Base-by-base conservation (phyloP, 2,888 invertebrate genomes). In the Linhomoeus sp. region DNA sequence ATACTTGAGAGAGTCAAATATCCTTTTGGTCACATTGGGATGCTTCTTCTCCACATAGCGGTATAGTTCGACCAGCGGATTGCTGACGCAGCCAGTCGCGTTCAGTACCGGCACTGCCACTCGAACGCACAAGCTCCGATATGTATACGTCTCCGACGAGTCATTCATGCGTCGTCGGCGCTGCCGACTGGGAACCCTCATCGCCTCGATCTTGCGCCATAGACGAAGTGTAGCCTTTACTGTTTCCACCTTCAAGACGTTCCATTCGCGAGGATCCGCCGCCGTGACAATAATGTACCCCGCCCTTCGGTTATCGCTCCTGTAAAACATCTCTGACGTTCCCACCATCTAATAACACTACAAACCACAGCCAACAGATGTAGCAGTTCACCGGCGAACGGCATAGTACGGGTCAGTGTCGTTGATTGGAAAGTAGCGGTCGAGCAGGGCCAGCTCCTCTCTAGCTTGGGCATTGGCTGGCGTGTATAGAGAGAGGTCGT, bases 221-320 rank as follows among this genome's bases (percentile, higher is more conserved):
- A 61, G 49, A 25, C 59, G 57, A 58, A 58, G 56, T 3, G 59
- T 57, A 2, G 58, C 59, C 41, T 55, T 51, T 56, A 62, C 54
- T 9, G 55, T 55, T 37, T 55, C 29, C 5, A 57, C 56, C 45
- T 59, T 58, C 45, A 61, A 50, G 38, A 61, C 56, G 49, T 29
- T 25, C 41, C 41, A 46, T 9, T 23, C 55, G 24, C 58, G 58
- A n/a, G 59, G 59, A 17, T 55, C 55, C 14, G 53, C 55, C 43
- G 56, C 54, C n/a, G 61, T 63, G n/a, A 63, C 59, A 24, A 62
- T 63, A 22, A 62, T 57, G 49, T 60, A 61, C 7, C 62, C 62
- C 22, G 58, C 55, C 37, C 62, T 50, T 45, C 55, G 51, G 33
- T 58, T 55, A 37, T 63, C 61, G 49, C 61, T 61, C 41, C 62